These are phyloP conservation scores for Meda fulgida DNA, from an alignment of 2,797 vertebrate species.

Conservation along the genomic window DNA sequence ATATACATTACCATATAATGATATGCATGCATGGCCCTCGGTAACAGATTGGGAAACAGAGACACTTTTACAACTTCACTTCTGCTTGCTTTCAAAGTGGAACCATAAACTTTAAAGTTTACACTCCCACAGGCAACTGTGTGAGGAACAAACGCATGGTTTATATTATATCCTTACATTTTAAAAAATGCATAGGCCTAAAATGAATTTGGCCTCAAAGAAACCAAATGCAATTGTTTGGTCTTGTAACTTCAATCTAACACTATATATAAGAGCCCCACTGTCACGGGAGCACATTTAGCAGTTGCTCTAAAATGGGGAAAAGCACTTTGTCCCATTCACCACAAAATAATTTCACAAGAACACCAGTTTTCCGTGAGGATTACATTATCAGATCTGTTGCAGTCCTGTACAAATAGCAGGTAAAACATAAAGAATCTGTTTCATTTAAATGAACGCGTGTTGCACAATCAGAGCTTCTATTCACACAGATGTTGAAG, in stretches of 20 bases:
- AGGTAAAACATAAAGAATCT: constrained; percentile 60
- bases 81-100: not conserved
- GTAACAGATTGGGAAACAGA: not conserved
- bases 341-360: constrained; percentile 44
- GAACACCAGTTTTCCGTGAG: constrained; percentile 65
- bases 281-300: not conserved
- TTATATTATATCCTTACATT: not conserved
- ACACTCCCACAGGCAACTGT: not conserved
- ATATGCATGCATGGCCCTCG: not conserved
- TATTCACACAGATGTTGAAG: not conserved
- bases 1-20: not conserved
- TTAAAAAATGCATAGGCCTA: not conserved
- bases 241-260: not conserved
- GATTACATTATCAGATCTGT: constrained; percentile 71
- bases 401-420: constrained; percentile 56
- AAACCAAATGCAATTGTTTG: not conserved
- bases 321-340: constrained; percentile 39
- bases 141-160: not conserved
- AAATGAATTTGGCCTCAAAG: not conserved
- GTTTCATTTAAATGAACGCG: constrained; percentile 6
- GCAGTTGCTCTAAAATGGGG: constrained; percentile 48
- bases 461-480: not conserved
- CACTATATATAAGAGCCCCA: not conserved
- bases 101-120: not conserved
- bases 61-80: not conserved